Conservation (phyloP, 2,113 vertebrate genomes). For the Taxidea taxus region DNA sequence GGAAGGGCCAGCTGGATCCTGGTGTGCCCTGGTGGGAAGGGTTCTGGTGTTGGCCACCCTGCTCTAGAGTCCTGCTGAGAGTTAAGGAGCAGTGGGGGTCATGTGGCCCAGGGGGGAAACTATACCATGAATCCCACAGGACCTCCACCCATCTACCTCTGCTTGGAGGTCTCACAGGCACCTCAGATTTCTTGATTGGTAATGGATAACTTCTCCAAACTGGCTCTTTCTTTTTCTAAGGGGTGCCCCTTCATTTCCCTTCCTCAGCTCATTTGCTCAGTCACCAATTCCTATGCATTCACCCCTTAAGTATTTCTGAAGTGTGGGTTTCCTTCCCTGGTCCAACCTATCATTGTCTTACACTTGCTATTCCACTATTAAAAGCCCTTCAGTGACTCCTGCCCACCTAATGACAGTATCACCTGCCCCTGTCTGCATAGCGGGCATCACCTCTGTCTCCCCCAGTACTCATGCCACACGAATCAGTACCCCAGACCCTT, state of each 20-base stretch:
- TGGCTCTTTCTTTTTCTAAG: neutral
- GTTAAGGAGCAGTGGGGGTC: neutral
- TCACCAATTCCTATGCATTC: neutral
- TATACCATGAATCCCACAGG: neutral
- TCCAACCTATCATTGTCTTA: neutral
- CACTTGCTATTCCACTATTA: neutral
- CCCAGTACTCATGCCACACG: neutral
- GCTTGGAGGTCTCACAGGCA: neutral
- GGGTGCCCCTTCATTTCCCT: neutral
- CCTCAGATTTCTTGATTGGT: neutral
- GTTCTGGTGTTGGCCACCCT: neutral
- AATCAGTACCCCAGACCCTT: neutral
- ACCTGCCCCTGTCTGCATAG: neutral
- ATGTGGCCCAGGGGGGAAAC: neutral
- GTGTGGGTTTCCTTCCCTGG: neutral
- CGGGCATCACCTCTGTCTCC: neutral
- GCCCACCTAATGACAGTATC: neutral
- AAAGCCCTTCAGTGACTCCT: neutral
- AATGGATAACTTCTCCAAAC: neutral
- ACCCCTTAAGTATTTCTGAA: neutral
- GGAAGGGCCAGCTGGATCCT: neutral
- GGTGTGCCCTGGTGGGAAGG: neutral
- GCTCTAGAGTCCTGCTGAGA: neutral
- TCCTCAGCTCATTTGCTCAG: neutral
- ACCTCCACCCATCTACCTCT: neutral